Evolutionary conservation across 2,888 invertebrate genomes (phyloP).

Genomic region (Formica aserva): DNA sequence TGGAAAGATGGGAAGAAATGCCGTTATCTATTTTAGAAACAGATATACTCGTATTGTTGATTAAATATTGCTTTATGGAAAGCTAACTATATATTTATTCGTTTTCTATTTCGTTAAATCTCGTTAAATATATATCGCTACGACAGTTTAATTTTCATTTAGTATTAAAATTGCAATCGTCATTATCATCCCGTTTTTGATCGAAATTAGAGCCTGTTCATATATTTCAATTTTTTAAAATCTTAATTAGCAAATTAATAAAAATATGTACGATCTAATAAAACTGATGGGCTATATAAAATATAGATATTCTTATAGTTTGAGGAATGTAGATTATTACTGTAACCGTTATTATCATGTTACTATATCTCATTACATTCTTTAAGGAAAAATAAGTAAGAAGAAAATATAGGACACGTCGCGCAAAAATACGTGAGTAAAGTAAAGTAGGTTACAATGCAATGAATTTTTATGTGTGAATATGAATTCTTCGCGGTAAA

Average conservation of each 20-base stretch:
- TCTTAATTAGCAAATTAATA: not conserved
- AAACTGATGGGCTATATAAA: not conserved
- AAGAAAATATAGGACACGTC: not conserved
- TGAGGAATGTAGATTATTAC: not conserved
- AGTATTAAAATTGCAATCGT: not conserved
- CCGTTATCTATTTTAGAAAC: not conserved
- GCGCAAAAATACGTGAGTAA: not conserved
- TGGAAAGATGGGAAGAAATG: not conserved
- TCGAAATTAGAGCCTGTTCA: conserved; percentile 49
- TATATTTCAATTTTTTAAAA: conserved; percentile 6
- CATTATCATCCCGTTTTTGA: not conserved
- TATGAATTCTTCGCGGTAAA: not conserved
- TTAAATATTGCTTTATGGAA: not conserved
- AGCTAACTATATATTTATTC: not conserved
- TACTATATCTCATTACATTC: not conserved
- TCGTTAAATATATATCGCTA: not conserved
- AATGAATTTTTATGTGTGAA: conserved; percentile 3
- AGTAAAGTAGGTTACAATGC: not conserved
- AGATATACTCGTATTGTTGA: not conserved
- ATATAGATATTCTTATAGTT: not conserved
- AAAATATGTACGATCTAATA: not conserved
- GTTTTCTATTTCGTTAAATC: conserved; percentile 7
- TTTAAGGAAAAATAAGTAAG: not conserved
- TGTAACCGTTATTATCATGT: not conserved
- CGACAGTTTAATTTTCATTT: not conserved